These are phyloP conservation scores for Patiria miniata DNA, from an alignment of 35 echinoderm and acorn worm genomes.

Conservation along the genomic window DNA sequence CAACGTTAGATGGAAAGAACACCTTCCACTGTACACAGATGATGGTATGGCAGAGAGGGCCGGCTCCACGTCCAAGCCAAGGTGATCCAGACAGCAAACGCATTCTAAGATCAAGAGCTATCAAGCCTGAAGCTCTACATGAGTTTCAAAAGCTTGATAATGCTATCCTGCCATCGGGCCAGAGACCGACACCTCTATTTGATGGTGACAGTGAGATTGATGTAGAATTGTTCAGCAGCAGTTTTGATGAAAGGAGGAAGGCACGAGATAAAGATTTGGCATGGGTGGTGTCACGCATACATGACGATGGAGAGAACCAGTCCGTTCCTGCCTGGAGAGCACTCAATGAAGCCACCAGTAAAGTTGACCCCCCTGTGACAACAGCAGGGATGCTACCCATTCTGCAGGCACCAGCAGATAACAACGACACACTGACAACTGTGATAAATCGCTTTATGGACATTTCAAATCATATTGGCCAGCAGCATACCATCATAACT, in stretches of 20 bases:
- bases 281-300: conserved; percentile 19
- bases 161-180: neutral
- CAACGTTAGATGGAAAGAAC: conserved; percentile 54
- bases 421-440: conserved; percentile 22
- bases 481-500: conserved; percentile 35
- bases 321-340: conserved; percentile 15
- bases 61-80: neutral
- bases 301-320: conserved; percentile 17
- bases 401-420: conserved; percentile 38
- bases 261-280: conserved; percentile 4
- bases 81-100: neutral
- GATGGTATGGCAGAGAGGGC: conserved; percentile 43
- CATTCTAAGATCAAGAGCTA: conserved; percentile 16
- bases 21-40: conserved; percentile 51
- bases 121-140: neutral
- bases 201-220: conserved; percentile 21
- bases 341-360: conserved; percentile 33
- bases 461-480: conserved; percentile 31
- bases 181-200: conserved; percentile 16
- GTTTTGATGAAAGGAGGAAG: neutral
- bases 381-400: conserved; percentile 42
- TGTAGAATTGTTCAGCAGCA: neutral
- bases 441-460: conserved; percentile 12
- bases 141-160: conserved; percentile 24
- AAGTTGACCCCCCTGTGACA: conserved; percentile 18